Evolutionary conservation across 2,888 invertebrate genomes (phyloP).

Genomic region (Melipona bicolor): DNA sequence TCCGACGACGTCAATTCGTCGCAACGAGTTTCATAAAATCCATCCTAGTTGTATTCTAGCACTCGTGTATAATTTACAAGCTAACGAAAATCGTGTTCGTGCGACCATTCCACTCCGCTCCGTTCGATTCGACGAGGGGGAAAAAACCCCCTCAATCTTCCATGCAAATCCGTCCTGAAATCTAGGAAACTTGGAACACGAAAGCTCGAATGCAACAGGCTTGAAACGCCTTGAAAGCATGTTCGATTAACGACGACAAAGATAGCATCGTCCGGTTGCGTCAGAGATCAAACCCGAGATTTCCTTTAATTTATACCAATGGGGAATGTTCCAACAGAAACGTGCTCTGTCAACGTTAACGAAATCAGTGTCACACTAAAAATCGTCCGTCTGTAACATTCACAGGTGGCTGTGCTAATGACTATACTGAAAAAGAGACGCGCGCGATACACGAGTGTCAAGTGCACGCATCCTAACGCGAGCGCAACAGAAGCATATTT

Average conservation of each 20-base stretch:
- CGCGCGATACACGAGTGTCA: no score
- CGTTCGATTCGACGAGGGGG: neutral
- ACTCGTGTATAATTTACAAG: neutral
- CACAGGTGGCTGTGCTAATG: no score
- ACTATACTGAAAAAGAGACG: no score
- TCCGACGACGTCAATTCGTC: neutral
- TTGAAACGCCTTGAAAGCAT: neutral
- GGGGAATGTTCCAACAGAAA: no score
- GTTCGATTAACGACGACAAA: slow-evolving; percentile 15
- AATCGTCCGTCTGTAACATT: no score
- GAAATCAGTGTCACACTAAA: no score
- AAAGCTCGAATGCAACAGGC: slow-evolving; percentile 30
- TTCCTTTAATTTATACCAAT: no score
- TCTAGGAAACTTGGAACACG: neutral
- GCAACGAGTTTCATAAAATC: slow-evolving; percentile 6
- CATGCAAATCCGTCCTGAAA: neutral
- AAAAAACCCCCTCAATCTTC: neutral
- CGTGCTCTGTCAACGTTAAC: no score
- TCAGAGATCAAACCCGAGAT: neutral
- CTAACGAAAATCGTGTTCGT: neutral
- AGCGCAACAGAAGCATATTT: no score
- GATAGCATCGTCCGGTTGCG: neutral
- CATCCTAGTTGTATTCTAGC: neutral
- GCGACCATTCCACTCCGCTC: neutral
- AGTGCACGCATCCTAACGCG: no score